phyloP scores from a whole-genome alignment of 2,888 invertebrate species.

The Thelaira solivaga region DNA sequence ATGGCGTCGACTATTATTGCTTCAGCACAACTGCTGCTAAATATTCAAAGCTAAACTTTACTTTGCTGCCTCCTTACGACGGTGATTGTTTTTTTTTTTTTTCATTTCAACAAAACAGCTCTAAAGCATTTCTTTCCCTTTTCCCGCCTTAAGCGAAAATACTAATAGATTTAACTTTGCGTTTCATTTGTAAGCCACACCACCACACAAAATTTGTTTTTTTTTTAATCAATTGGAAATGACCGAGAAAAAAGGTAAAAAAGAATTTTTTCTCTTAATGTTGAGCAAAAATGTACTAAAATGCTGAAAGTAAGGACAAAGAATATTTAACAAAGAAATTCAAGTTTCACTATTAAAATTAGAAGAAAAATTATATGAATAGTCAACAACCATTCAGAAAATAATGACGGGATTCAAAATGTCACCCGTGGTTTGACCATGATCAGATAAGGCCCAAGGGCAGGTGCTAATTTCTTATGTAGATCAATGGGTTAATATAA shows the following conservation, averaged over 20 bases:
- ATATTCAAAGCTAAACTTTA: not conserved
- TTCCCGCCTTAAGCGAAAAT: not conserved
- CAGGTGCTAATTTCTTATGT: no score
- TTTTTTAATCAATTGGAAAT: constrained; percentile 36
- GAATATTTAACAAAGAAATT: constrained; percentile 1
- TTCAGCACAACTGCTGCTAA: constrained; percentile 40
- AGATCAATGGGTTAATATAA: no score
- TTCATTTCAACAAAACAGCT: constrained; percentile 3
- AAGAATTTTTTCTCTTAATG: constrained; percentile 4
- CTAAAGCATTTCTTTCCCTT: not conserved
- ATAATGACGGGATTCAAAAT: no score
- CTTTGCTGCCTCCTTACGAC: not conserved
- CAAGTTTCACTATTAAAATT: not conserved
- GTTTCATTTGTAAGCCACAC: constrained; percentile 36
- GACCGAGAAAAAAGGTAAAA: not conserved
- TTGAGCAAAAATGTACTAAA: not conserved
- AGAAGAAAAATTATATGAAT: not conserved
- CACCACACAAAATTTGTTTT: no score
- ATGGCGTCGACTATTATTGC: constrained; percentile 56
- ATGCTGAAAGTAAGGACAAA: not conserved
- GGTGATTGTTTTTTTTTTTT: constrained; percentile 27
- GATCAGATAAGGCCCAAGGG: no score
- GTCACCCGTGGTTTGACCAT: no score
- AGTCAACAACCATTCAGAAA: no score
- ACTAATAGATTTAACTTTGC: constrained; percentile 5